Evolutionary conservation across 2,797 vertebrate species (phyloP), one percentile per base, ranked within the genome.

Genomic region (Phalloptychus januarius): DNA sequence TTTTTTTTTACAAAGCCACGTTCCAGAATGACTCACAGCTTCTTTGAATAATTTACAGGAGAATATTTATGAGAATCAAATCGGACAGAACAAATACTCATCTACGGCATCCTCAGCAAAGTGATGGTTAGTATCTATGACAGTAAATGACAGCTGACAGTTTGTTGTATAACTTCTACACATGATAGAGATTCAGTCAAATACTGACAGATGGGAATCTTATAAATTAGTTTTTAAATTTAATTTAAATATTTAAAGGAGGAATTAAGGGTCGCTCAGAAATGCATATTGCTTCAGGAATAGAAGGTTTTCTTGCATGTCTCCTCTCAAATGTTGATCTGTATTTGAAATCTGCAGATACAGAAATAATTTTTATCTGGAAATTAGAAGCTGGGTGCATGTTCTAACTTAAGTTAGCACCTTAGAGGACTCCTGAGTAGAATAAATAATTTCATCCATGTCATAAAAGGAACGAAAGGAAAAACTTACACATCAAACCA

Each of bases 161-260:
- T 74, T 36, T 65, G 36, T 73, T 36, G 31, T 5, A 0, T 63
- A 54, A 50, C 71, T n/a, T 73, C 48, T 0, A 33, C 28, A 6
- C 23, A 33, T 48, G 12, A 71, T 48, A 36, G 63, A 76, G 2
- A 71, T 69, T 12, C 11, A 42, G 69, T 76, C 2, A 33, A 45
- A 25, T 75, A 75, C 63, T 83, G 80, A 73, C 70, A 38, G 16
- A 48, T n/a, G 36, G 25, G 65, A 42, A n/a, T 69, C 42, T 36
- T 75, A 1, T 5, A 52, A 63, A 38, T 77, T 38, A 80, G 58
- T 72, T 75, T n/a, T 45, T 69, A 6, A 69, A 69, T 6, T 23
- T 2, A 36, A 40, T 67, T 40, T 8, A 44, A 25, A n/a, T 44
- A 44, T 70, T 70, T 70, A 70, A 44, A 42, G 40, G 13, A 42